Conservation (phyloP, 2,888 invertebrate species). For the Dysmachus trigonus region DNA sequence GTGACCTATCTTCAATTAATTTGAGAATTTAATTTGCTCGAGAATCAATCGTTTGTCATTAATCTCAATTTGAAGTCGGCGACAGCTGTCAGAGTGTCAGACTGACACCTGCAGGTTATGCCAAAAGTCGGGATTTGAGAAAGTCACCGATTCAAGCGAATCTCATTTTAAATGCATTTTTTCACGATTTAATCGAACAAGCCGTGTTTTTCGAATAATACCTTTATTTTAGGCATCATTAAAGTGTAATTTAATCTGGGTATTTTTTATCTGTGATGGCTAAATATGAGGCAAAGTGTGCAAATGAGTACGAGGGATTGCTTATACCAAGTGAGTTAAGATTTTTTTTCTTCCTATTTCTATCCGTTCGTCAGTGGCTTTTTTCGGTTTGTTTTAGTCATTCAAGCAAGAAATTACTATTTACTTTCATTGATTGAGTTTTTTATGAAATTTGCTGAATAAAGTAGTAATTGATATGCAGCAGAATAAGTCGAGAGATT, state of each 20-base stretch:
- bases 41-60: neutral
- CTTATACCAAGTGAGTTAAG: slow-evolving; percentile 20
- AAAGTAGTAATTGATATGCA: neutral
- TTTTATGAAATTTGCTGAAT: neutral
- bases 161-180: neutral
- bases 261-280: neutral
- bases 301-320: slow-evolving; percentile 12
- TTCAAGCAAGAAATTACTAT: neutral
- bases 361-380: neutral
- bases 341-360: neutral
- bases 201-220: neutral
- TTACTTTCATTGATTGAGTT: neutral
- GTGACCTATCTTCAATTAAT: neutral
- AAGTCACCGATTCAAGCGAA: neutral
- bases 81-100: neutral
- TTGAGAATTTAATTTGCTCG: neutral
- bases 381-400: neutral
- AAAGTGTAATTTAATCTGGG: neutral
- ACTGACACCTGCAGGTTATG: neutral
- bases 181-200: neutral
- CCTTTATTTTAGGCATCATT: neutral
- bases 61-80: neutral
- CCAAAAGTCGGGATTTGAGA: neutral
- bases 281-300: neutral
- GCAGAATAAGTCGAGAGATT: neutral